phyloP scores from a whole-genome alignment of 2,888 invertebrate species.

The Orthosia incerta region DNA sequence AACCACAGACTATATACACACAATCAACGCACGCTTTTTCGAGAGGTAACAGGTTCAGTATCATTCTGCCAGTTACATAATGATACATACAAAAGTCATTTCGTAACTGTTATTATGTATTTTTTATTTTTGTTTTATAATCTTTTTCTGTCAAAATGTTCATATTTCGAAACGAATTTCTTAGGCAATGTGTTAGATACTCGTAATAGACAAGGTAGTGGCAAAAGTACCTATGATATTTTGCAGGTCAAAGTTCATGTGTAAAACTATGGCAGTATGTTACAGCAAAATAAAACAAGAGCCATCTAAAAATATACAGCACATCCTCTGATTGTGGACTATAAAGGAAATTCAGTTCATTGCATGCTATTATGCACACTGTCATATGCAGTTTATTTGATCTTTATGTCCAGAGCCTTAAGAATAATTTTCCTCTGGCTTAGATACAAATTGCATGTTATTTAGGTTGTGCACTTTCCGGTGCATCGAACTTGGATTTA shows the following conservation, averaged over 20 bases:
- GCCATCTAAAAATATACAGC: slow-evolving; percentile 66
- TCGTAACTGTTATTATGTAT: no score
- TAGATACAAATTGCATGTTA: neutral
- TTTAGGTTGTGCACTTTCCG: slow-evolving; percentile 56
- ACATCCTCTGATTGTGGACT: slow-evolving; percentile 71
- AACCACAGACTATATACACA: no score
- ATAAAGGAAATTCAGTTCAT: slow-evolving; percentile 77
- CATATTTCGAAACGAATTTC: no score
- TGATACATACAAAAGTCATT: no score
- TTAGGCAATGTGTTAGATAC: no score
- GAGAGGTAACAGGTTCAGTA: no score
- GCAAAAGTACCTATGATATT: neutral
- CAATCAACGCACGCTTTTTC: no score
- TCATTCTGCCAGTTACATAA: no score
- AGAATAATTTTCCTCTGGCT: slow-evolving; percentile 25
- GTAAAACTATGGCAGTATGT: slow-evolving; percentile 31
- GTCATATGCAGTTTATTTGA: slow-evolving; percentile 18
- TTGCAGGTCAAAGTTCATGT: slow-evolving; percentile 1
- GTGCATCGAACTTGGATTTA: slow-evolving; percentile 62
- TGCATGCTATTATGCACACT: slow-evolving; percentile 65
- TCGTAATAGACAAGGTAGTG: no score
- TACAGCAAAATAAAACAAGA: slow-evolving; percentile 29
- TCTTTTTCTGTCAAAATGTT: no score
- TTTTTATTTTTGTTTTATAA: no score
- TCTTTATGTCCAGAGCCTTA: slow-evolving; percentile 24